phyloP scores from a whole-genome alignment of 2,888 invertebrate species.

The Hydriomena furcata region DNA sequence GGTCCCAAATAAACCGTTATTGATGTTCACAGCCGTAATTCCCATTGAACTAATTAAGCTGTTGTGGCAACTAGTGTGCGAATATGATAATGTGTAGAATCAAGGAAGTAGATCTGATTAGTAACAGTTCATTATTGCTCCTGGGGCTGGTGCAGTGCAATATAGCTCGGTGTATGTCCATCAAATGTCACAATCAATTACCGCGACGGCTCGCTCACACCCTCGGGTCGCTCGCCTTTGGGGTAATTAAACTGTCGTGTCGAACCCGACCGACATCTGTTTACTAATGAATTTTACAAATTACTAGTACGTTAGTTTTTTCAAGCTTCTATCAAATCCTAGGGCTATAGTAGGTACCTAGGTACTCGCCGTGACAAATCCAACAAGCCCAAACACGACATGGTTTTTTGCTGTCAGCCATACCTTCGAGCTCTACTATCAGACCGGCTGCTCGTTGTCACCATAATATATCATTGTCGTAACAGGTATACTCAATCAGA shows the following conservation, averaged over 20 bases:
- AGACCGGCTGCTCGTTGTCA: no score
- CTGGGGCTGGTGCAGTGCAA: slow-evolving; percentile 55
- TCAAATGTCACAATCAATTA: slow-evolving; percentile 81
- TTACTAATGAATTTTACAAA: slow-evolving; percentile 30
- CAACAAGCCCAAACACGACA: no score
- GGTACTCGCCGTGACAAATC: no score
- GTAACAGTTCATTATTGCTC: slow-evolving; percentile 44
- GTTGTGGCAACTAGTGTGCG: slow-evolving; percentile 10
- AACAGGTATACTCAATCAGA: no score
- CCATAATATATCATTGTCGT: slow-evolving; percentile 17
- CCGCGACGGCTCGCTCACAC: slow-evolving; percentile 46
- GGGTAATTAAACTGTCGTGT: slow-evolving; percentile 62
- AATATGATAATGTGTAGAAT: slow-evolving; percentile 26
- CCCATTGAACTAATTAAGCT: slow-evolving; percentile 18
- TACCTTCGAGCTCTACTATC: no score
- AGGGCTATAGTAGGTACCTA: no score
- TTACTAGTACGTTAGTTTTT: no score
- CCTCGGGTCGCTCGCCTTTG: slow-evolving; percentile 36
- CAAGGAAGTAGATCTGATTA: slow-evolving; percentile 35
- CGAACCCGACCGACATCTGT: slow-evolving; percentile 32
- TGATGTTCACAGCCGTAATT: slow-evolving; percentile 11
- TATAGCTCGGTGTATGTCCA: slow-evolving; percentile 66
- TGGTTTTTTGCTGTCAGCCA: no score
- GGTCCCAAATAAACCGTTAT: slow-evolving; percentile 14
- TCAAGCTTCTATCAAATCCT: no score